phyloP scores from a whole-genome alignment of 2,113 vertebrate genomes.

The Dromiciops gliroides region DNA sequence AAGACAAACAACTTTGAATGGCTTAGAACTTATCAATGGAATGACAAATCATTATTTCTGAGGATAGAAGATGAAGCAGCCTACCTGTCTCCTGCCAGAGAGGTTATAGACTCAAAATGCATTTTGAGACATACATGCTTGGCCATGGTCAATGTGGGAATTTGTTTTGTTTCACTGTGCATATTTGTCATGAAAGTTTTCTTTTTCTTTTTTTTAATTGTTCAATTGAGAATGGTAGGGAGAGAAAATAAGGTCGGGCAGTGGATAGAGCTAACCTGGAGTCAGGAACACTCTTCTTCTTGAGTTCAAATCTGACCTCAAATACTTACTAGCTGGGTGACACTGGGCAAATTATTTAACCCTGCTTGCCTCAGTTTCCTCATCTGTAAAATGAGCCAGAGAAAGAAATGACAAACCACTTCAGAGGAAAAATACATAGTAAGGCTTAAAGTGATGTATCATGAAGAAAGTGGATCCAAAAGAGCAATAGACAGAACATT shows the following conservation, averaged over 20 bases:
- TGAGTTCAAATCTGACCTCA: background rate
- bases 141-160: background rate
- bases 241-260: background rate
- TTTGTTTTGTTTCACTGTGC: background rate
- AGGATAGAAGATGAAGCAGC: background rate
- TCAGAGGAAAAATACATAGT: background rate
- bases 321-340: background rate
- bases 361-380: background rate
- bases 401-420: background rate
- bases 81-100: background rate
- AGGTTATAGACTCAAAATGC: background rate
- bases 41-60: background rate
- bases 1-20: background rate
- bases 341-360: background rate
- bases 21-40: background rate
- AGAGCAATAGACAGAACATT: background rate
- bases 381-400: background rate
- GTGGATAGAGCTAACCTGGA: background rate
- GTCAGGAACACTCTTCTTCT: background rate
- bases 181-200: background rate
- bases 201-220: background rate
- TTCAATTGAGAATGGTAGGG: background rate
- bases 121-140: background rate
- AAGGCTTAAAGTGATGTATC: background rate
- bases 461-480: background rate